Evolutionary conservation across 1,140 invertebrate species (phyloP).

Genomic region (Anastatus disparis): DNA sequence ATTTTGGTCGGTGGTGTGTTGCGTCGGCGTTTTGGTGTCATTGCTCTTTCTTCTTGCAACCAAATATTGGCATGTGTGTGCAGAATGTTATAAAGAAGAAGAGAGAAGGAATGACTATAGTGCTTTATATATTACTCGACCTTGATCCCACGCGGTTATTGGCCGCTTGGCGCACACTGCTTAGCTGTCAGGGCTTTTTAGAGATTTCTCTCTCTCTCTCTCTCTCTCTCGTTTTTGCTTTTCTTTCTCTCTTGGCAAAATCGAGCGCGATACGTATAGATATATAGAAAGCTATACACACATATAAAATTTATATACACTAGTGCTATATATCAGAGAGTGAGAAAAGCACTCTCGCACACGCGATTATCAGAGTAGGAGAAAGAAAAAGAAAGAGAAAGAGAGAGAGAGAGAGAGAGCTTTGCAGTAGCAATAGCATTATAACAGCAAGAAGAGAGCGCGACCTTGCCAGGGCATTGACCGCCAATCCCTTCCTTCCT

Average conservation of each 20-base stretch:
- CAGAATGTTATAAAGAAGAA: not conserved
- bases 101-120: not conserved
- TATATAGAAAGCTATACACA: no score
- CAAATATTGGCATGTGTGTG: slow-evolving; percentile 47
- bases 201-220: no score
- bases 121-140: slow-evolving; percentile 40
- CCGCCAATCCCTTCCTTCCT: slow-evolving; percentile 51
- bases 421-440: slow-evolving; percentile 52
- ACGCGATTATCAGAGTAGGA: not conserved
- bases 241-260: slow-evolving; percentile 44
- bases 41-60: slow-evolving; percentile 24
- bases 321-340: not conserved
- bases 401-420: slow-evolving; percentile 4
- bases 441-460: no score
- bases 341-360: not conserved
- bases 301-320: not conserved
- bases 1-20: no score
- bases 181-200: no score
- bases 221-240: no score
- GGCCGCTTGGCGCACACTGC: no score
- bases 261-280: slow-evolving; percentile 31
- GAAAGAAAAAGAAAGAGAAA: not conserved
- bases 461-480: slow-evolving; percentile 63
- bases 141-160: slow-evolving; percentile 64
- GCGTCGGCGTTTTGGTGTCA: slow-evolving; percentile 7